A percentile compares a stretch with the other conserved stretches of the same genome.
phyloP scores from a whole-genome alignment of 2,797 vertebrate genomes.

The Philypnodon macrostomus region DNA sequence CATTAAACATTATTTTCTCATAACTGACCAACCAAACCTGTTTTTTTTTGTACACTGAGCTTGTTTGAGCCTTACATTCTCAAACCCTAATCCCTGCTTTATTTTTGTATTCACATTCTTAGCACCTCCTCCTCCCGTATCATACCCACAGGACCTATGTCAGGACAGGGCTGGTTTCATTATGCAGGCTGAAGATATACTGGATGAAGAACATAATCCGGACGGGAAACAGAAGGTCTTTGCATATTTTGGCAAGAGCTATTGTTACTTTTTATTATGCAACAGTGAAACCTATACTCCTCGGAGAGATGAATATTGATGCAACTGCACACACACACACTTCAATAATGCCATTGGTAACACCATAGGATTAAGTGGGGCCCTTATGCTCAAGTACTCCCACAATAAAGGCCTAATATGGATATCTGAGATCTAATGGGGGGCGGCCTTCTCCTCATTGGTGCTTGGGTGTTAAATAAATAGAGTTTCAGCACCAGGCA shows the following conservation, averaged over 20 bases:
- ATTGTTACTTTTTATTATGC: slow-evolving; percentile 64
- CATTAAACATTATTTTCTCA: slow-evolving; percentile 41
- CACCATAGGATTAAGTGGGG: slow-evolving; percentile 58
- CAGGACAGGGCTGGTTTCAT: slow-evolving; percentile 46
- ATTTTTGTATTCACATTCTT: slow-evolving; percentile 62
- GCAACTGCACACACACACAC: slow-evolving; percentile 43
- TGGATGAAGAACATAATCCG: slow-evolving; percentile 60
- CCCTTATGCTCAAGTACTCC: slow-evolving; percentile 38
- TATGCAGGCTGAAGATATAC: slow-evolving; percentile 54
- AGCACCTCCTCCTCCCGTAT: slow-evolving; percentile 44
- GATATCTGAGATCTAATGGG: slow-evolving; percentile 46
- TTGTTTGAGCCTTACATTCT: slow-evolving; percentile 46
- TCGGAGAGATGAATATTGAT: slow-evolving; percentile 61
- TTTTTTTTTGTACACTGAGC: slow-evolving; percentile 24
- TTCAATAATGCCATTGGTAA: slow-evolving; percentile 67
- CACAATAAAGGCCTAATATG: slow-evolving; percentile 43
- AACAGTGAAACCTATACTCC: slow-evolving; percentile 55
- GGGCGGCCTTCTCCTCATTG: slow-evolving; percentile 24
- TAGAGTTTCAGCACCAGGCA: slow-evolving; percentile 4
- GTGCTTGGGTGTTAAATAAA: slow-evolving; percentile 18
- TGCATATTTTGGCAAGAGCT: slow-evolving; percentile 60
- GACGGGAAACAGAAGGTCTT: slow-evolving; percentile 59
- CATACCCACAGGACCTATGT: slow-evolving; percentile 46
- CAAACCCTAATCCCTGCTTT: slow-evolving; percentile 48
- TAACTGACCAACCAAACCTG: slow-evolving; percentile 14